Conservation (phyloP, 2,888 invertebrate species). For the Amphimallon solstitiale region DNA sequence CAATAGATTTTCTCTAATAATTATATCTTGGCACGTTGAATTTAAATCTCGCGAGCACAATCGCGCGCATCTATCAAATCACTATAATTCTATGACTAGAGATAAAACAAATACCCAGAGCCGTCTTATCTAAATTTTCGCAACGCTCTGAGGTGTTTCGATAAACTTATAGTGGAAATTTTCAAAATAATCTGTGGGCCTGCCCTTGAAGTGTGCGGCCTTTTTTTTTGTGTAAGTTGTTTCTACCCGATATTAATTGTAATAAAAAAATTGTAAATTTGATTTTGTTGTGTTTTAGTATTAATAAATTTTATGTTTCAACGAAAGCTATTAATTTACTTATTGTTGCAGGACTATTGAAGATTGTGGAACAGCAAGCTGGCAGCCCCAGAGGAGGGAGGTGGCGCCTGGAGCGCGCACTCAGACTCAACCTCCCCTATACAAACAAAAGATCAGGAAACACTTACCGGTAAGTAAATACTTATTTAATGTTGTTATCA, state of each 20-base stretch:
- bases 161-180: neutral
- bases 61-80: slow-evolving; percentile 19
- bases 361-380: slow-evolving; percentile 70
- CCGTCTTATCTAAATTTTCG: slow-evolving; percentile 30
- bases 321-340: slow-evolving; percentile 28
- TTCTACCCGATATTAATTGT: neutral
- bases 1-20: slow-evolving; percentile 11
- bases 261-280: neutral
- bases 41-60: slow-evolving; percentile 28
- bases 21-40: neutral
- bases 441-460: slow-evolving; percentile 72
- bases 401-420: slow-evolving; percentile 74
- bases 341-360: slow-evolving; percentile 57
- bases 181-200: slow-evolving; percentile 8
- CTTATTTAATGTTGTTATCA: neutral
- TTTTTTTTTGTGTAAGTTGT: slow-evolving; percentile 16
- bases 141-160: slow-evolving; percentile 9
- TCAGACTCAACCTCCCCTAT: slow-evolving; percentile 48
- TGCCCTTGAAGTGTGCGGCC: slow-evolving; percentile 9
- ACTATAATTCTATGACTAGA: slow-evolving; percentile 16
- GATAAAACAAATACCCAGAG: slow-evolving; percentile 26
- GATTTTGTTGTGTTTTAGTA: neutral
- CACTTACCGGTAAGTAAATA: slow-evolving; percentile 72
- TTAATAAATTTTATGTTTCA: neutral
- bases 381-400: slow-evolving; percentile 82